Conservation (phyloP, 2,113 vertebrate genomes). For the Andinoacara biseriatus region DNA sequence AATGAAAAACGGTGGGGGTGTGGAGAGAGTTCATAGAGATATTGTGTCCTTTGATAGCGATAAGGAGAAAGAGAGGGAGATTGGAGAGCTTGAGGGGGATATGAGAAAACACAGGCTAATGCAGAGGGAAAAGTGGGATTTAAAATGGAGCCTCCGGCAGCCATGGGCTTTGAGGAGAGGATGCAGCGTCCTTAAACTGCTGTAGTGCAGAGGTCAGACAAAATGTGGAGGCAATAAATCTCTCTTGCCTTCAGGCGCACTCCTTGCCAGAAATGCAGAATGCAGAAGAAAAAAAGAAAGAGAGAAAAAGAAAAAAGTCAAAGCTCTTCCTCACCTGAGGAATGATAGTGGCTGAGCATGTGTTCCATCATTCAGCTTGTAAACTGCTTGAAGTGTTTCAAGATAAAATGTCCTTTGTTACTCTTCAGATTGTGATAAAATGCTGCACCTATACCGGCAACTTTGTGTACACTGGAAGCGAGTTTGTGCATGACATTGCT, state of each 20-base stretch:
- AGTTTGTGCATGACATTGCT: background rate
- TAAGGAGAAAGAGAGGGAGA: slow-evolving; percentile 16
- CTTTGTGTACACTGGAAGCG: background rate
- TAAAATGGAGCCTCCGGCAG: slow-evolving; percentile 35
- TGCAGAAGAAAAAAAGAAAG: slow-evolving; percentile 14
- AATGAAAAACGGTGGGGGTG: background rate
- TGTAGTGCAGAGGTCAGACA: slow-evolving; percentile 47
- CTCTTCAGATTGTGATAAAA: background rate
- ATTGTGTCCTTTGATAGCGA: slow-evolving; percentile 11
- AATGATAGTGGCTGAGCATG: background rate
- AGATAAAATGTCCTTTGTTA: background rate
- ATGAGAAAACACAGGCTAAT: slow-evolving; percentile 57
- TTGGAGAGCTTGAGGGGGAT: slow-evolving; percentile 26
- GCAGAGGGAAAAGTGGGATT: slow-evolving; percentile 35
- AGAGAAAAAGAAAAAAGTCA: background rate
- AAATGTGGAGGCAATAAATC: slow-evolving; percentile 61
- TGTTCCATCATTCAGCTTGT: background rate
- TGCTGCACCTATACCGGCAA: background rate
- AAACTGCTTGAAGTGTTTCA: background rate
- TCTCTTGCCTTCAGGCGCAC: slow-evolving; percentile 31
- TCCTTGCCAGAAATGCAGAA: background rate
- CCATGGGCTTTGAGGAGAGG: slow-evolving; percentile 43
- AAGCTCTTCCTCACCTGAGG: slow-evolving; percentile 2
- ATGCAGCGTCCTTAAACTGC: slow-evolving; percentile 23
- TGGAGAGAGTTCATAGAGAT: slow-evolving; percentile 12